phyloP scores from a whole-genome alignment of 2,113 vertebrate species.

The Cebidichthys violaceus region DNA sequence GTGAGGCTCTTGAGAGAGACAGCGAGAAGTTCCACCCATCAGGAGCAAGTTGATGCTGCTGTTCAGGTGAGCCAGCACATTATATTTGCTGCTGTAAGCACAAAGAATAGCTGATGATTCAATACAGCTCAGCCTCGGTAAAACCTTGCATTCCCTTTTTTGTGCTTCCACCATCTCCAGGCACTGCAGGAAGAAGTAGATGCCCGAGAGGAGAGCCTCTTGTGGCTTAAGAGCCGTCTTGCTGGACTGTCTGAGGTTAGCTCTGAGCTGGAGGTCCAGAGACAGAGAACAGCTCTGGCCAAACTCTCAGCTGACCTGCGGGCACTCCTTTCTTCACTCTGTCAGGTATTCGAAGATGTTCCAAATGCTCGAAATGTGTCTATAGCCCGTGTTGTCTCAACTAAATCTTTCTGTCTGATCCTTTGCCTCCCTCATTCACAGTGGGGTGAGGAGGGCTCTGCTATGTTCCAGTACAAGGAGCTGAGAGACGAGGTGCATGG shows the following conservation, averaged over 20 bases:
- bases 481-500: slow-evolving; percentile 87
- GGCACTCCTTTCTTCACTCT: slow-evolving; percentile 82
- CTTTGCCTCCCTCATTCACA: slow-evolving; percentile 53
- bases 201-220: slow-evolving; percentile 85
- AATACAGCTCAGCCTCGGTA: not conserved
- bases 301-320: slow-evolving; percentile 88
- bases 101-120: slow-evolving; percentile 14
- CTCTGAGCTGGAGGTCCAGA: slow-evolving; percentile 86
- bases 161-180: slow-evolving; percentile 65
- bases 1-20: slow-evolving; percentile 83
- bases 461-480: slow-evolving; percentile 86
- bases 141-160: not conserved
- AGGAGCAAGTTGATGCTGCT: slow-evolving; percentile 80
- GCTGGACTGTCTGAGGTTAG: slow-evolving; percentile 85
- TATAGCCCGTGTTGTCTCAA: not conserved
- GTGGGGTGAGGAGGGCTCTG: slow-evolving; percentile 86
- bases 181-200: slow-evolving; percentile 83
- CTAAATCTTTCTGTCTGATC: not conserved
- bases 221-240: slow-evolving; percentile 90
- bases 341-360: slow-evolving; percentile 83
- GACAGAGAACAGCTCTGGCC: slow-evolving; percentile 85
- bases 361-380: not conserved
- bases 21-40: slow-evolving; percentile 76
- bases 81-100: not conserved
- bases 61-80: slow-evolving; percentile 82